Conservation (phyloP, 2,113 vertebrate genomes). For the Cnemophilus loriae region DNA sequence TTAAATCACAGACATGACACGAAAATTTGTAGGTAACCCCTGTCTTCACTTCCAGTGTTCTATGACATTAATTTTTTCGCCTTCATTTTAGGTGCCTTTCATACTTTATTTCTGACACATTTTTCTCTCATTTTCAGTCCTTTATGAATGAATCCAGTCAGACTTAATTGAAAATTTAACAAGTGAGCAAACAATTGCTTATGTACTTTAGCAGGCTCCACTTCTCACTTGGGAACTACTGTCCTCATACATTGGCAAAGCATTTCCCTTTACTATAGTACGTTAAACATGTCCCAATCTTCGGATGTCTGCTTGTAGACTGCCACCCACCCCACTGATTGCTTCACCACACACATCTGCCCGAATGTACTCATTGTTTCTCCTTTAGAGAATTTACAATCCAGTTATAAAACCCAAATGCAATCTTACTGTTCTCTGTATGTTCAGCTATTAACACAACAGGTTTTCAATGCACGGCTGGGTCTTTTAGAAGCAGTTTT, state of each 20-base stretch:
- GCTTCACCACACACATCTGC: neutral
- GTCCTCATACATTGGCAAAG: neutral
- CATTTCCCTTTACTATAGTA: neutral
- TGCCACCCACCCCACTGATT: neutral
- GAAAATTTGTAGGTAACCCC: neutral
- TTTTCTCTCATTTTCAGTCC: neutral
- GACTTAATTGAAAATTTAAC: constrained; percentile 6
- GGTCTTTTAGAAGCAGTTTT: neutral
- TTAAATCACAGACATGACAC: neutral
- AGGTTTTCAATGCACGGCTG: neutral
- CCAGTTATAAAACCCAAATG: neutral
- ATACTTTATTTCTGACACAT: neutral
- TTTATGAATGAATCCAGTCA: neutral
- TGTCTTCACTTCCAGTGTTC: neutral
- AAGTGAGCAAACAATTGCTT: constrained; percentile 14
- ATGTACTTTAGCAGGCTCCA: neutral
- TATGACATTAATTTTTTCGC: neutral
- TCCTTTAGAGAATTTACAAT: neutral
- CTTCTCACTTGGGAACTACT: neutral
- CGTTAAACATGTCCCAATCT: neutral
- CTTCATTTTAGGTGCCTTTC: neutral
- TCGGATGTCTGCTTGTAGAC: rapidly evolving
- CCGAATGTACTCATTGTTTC: neutral
- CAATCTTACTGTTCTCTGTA: neutral
- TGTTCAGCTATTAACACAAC: neutral